Percentiles rank a stretch among this genome's conserved stretches.
These are phyloP conservation scores for Parnassius glacialis DNA, from an alignment of 2,888 invertebrate genomes.

Conservation along the genomic window DNA sequence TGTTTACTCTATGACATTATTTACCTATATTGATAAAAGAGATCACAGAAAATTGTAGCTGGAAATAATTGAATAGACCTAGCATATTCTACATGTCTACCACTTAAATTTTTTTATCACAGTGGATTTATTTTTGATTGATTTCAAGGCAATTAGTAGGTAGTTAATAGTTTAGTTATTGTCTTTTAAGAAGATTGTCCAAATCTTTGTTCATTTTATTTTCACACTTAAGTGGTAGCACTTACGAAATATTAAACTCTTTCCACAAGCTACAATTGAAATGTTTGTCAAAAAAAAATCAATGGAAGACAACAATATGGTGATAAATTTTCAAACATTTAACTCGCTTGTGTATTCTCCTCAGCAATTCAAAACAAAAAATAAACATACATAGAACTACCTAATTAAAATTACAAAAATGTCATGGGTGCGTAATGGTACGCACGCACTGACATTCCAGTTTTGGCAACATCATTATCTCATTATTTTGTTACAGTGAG, in stretches of 20 bases:
- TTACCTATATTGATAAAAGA: conserved; percentile 78
- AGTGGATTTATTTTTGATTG: conserved; percentile 62
- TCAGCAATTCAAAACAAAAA: conserved; percentile 56
- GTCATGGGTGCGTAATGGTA: conserved; percentile 60
- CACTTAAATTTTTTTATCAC: conserved; percentile 75
- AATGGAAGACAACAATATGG: conserved; percentile 70
- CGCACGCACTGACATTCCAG: conserved; percentile 42
- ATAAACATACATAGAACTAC: conserved; percentile 59
- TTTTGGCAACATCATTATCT: conserved; percentile 59
- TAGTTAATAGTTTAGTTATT: conserved; percentile 60
- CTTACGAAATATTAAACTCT: conserved; percentile 42
- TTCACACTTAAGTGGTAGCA: conserved; percentile 53
- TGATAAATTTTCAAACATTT: conserved; percentile 46
- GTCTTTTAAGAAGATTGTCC: conserved; percentile 46
- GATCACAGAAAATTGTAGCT: conserved; percentile 83
- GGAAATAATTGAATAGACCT: conserved; percentile 78
- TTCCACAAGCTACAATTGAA: conserved; percentile 73
- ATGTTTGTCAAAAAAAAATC: conserved; percentile 67
- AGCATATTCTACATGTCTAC: conserved; percentile 72
- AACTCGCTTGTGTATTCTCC: conserved; percentile 52
- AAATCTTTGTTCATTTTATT: conserved; percentile 20
- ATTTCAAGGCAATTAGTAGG: conserved; percentile 67
- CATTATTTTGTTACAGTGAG: conserved; percentile 44
- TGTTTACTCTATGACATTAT: conserved; percentile 69
- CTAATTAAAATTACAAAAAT: conserved; percentile 75